A percentile compares a stretch with the other conserved stretches of the same genome.
Conservation (phyloP, 2,888 invertebrate species). For the Leucophora obtusa region DNA sequence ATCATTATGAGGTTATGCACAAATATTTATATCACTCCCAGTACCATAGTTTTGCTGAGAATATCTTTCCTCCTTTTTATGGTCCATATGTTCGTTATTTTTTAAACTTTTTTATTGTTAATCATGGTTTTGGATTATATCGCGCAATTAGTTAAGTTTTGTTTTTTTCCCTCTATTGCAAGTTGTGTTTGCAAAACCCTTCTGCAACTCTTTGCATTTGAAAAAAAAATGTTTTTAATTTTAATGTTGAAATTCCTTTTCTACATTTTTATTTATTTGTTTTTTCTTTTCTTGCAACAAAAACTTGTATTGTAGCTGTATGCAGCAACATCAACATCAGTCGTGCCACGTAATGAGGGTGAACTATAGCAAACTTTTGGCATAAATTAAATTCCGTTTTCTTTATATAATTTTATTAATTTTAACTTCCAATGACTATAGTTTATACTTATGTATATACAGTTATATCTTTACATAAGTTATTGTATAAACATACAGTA, state of each 20-base stretch:
- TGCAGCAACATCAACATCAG: conserved; percentile 26
- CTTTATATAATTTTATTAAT: conserved; percentile 53
- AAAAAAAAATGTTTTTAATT: background rate
- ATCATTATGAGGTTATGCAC: too few relatives aligned
- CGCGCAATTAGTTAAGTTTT: conserved; percentile 71
- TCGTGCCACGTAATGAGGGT: conserved; percentile 48
- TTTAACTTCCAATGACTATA: conserved; percentile 35
- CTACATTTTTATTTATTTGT: background rate
- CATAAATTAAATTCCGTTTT: conserved; percentile 57
- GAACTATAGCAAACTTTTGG: conserved; percentile 52
- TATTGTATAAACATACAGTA: too few relatives aligned
- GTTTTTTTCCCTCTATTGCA: conserved; percentile 18
- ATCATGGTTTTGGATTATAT: conserved; percentile 72
- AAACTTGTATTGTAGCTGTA: conserved; percentile 1
- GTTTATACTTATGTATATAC: background rate
- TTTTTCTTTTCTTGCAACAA: background rate
- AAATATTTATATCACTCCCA: too few relatives aligned
- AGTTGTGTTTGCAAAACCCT: too few relatives aligned
- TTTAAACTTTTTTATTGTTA: conserved; percentile 63
- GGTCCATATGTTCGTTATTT: too few relatives aligned
- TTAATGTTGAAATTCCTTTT: conserved; percentile 27
- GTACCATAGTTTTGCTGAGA: too few relatives aligned
- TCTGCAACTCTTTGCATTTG: background rate
- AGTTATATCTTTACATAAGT: too few relatives aligned
- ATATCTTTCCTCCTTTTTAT: too few relatives aligned